Base-by-base conservation (phyloP, 2,113 vertebrate genomes). In the Eidolon helvum region DNA sequence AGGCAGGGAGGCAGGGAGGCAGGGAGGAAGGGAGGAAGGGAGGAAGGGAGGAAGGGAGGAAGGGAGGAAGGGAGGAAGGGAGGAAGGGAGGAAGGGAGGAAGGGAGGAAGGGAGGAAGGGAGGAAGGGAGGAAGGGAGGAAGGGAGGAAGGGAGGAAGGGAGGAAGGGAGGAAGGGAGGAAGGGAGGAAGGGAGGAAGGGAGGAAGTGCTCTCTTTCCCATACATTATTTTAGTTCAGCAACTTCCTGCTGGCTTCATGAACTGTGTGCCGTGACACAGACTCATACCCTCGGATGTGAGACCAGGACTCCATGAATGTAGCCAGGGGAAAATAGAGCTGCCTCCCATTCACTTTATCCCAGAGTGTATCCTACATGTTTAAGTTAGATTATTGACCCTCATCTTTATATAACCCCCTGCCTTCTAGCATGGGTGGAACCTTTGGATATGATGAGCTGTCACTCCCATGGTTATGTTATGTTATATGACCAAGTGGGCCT, bases 241-340 rank as follows among this genome's bases (percentile, higher is more conserved):
- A 7, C n/a, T 48, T 48, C 40, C 16, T 28, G 0, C 35, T 0
- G 4, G 74, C 12, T 6, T 35, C 16, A 0, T 10, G 18, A 65
- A 22, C 66, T 21, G 2, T 26, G 50, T 40, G 10, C 16, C 26
- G 0, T 22, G 11, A 33, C 38, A 16, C 61, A 75, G 66, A 90
- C 30, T 11, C 28, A 4, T 3, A 19, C 3, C 11, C 43, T 55
- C 63, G 71, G 26, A 48, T 43, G 50, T 91, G 68, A 71, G 68
- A 45, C 63, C 59, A 11, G 43, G 30, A 38, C 43, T 38, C 68
- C 4, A 0, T 7, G 18, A 33, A 9, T 4, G 12, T 33, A 55
- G 72, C n/a, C 80, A 55, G 28, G 38, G n/a, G 55, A 18, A 7
- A 18, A 7, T 0, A 66, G 83, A 55, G 33, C 19, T 48, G 26